phyloP scores from a whole-genome alignment of 2,888 invertebrate species.

The Caenorhabditis zanzibari region DNA sequence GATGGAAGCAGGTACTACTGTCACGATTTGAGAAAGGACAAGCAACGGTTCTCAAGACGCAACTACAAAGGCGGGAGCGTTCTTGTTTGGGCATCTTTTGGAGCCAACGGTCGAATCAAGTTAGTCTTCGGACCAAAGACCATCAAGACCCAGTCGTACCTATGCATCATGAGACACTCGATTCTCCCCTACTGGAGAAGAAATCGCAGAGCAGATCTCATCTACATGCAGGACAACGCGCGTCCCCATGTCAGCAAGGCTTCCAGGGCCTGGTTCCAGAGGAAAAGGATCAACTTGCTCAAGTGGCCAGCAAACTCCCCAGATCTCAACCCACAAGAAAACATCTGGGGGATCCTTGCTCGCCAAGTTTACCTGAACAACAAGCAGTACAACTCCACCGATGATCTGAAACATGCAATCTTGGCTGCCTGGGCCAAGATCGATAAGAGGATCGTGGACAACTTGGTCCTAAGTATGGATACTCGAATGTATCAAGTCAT shows the following conservation, averaged over 20 bases:
- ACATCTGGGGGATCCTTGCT: neutral
- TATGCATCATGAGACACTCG: neutral
- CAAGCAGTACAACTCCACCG: neutral
- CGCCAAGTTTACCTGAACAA: neutral
- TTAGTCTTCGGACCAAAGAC: neutral
- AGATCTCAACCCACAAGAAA: neutral
- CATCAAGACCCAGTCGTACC: neutral
- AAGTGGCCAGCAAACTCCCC: neutral
- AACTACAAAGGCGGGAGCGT: neutral
- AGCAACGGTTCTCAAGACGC: neutral
- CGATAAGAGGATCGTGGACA: neutral
- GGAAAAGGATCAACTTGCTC: neutral
- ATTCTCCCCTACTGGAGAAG: neutral
- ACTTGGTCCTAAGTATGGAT: neutral
- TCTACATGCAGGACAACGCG: neutral
- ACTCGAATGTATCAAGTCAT: neutral
- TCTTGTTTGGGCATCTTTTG: neutral
- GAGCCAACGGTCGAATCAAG: neutral
- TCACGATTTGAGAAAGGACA: neutral
- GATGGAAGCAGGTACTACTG: neutral
- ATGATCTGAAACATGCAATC: neutral
- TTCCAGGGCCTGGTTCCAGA: neutral
- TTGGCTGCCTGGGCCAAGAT: neutral
- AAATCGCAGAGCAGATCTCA: neutral
- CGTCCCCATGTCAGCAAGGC: neutral